phyloP scores from a whole-genome alignment of 2,113 vertebrate genomes.

The Corythornis vintsioides region DNA sequence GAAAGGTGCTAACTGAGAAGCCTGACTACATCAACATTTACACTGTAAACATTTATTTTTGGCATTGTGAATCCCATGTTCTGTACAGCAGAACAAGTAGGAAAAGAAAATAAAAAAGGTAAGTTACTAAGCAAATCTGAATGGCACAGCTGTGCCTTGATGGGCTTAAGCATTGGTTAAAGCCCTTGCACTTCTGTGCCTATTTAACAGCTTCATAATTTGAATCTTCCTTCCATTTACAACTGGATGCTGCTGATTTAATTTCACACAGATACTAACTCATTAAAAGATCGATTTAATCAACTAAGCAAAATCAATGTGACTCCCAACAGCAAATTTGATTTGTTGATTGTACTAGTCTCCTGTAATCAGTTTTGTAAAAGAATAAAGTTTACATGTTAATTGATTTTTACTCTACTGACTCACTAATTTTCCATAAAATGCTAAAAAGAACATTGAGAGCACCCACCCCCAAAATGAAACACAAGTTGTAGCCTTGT shows the following conservation, averaged over 20 bases:
- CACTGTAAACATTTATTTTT: background rate
- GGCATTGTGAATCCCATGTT: background rate
- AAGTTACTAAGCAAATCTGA: background rate
- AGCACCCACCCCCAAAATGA: background rate
- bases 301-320: conserved; percentile 32
- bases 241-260: conserved; percentile 18
- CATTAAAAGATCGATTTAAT: conserved; percentile 52
- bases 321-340: conserved; percentile 23
- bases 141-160: background rate
- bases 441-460: background rate
- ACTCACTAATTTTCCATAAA: background rate
- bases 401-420: conserved; percentile 5
- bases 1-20: background rate
- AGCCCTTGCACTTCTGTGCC: background rate
- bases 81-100: background rate
- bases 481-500: background rate
- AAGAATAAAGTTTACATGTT: background rate
- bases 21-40: background rate
- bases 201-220: background rate
- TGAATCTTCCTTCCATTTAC: conserved; percentile 7
- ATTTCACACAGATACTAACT: conserved; percentile 37
- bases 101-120: background rate
- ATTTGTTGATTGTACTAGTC: conserved; percentile 40
- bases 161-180: background rate
- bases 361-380: conserved; percentile 46